Conservation (phyloP, 2,113 vertebrate genomes). For the Pedionomus torquatus region DNA sequence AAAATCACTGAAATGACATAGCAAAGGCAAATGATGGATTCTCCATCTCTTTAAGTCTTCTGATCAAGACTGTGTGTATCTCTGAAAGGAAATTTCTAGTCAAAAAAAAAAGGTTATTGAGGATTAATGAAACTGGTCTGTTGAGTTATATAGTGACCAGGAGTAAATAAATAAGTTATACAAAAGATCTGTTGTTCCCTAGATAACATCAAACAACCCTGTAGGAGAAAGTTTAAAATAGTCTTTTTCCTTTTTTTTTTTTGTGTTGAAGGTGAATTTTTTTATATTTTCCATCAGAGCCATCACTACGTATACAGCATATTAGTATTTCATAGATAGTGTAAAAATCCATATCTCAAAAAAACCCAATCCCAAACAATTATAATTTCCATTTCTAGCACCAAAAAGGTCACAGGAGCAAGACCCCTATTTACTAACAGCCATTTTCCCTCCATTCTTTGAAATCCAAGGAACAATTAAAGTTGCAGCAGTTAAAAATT, state of each 20-base stretch:
- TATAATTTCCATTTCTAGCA: not conserved
- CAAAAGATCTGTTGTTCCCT: not conserved
- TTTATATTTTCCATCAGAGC: not conserved
- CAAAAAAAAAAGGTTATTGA: not conserved
- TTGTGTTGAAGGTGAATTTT: not conserved
- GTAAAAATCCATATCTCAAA: not conserved
- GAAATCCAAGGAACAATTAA: conserved; percentile 69
- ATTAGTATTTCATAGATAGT: not conserved
- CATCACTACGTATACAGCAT: not conserved
- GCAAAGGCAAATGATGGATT: not conserved
- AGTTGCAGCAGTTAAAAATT: conserved; percentile 67
- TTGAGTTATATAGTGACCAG: not conserved
- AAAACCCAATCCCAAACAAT: fast-evolving
- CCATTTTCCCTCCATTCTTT: conserved; percentile 8
- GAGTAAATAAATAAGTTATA: not conserved
- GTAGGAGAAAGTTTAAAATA: not conserved
- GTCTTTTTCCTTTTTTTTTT: not conserved
- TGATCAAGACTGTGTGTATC: not conserved
- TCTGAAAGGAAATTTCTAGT: not conserved
- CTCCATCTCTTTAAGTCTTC: not conserved
- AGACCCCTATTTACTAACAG: conserved; percentile 15
- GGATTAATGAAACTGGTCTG: not conserved
- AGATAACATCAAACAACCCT: not conserved
- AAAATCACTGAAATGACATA: not conserved
- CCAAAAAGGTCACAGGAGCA: not conserved